Percentiles rank a stretch among this genome's conserved stretches.
phyloP scores from a whole-genome alignment of 2,113 vertebrate genomes.

The Bombycilla garrulus region DNA sequence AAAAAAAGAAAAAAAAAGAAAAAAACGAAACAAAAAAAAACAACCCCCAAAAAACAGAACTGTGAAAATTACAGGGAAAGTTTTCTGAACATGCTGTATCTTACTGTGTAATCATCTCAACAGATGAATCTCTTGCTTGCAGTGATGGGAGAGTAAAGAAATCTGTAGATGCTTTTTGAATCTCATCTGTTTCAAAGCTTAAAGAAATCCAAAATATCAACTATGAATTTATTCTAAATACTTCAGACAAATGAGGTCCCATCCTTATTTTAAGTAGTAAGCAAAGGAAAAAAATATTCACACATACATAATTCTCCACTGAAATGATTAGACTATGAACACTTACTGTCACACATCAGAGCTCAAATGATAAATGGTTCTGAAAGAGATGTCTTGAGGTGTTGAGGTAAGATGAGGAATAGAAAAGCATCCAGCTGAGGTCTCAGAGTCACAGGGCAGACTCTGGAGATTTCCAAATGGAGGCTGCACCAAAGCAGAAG shows the following conservation, averaged over 20 bases:
- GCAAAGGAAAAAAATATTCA: neutral
- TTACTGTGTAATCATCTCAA: neutral
- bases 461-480: neutral
- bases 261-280: neutral
- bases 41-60: neutral
- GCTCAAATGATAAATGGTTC: neutral
- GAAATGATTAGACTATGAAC: neutral
- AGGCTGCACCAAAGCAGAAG: neutral
- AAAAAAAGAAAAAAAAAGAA: fast-evolving
- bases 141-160: neutral
- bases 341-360: conserved; percentile 42
- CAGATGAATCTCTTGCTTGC: neutral
- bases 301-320: neutral
- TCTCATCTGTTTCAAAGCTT: neutral
- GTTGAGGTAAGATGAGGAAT: neutral
- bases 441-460: neutral
- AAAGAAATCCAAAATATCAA: neutral
- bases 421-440: conserved; percentile 5
- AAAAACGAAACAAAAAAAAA: no score
- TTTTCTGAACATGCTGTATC: conserved; percentile 4
- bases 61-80: conserved; percentile 27
- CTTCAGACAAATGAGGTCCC: neutral
- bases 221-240: neutral
- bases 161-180: neutral
- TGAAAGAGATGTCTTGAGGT: neutral